Base-by-base conservation (phyloP, 2,113 vertebrate species). In the Stomatorhinus ivindoensis region DNA sequence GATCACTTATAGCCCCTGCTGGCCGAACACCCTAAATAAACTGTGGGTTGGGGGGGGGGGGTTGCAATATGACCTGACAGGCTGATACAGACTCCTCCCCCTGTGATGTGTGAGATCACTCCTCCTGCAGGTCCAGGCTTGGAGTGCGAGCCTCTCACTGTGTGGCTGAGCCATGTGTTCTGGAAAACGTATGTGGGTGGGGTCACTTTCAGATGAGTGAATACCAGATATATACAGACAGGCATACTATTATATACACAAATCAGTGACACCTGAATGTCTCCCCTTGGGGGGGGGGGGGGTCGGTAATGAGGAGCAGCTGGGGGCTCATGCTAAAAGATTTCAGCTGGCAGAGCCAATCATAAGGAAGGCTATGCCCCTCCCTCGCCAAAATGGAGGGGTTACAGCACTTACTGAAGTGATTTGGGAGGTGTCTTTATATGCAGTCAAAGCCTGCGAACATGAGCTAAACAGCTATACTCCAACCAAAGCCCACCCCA, bases 171-270 rank as follows among this genome's bases (percentile, higher is more conserved):
- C 4, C 46, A 17, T 15, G 31, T 17, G 42, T 89, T 84, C 51
- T 7, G 8, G 42, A 13, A 84, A n/a, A 31, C 19, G n/a, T 11
- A 6, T 61, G 44, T 47, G 21, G 17, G 82, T 47, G 11, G 17
- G 47, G 6, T 3, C 82, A 84, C 21, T 89, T 88, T 86, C 35
- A 55, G 46, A 89, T 55, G 76, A 87, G 24, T 46, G 48, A 48
- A 42, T 11, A 85, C 87, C 80, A 91, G 88, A 90, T 92, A 92
- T 92, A 91, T 92, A 93, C 92, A 93, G 73, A 92, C 90, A 91
- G 91, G 89, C 86, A 90, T 88, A 91, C 89, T 90, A 92, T 88
- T 93, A 94, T 93, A 92, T 92, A 93, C 92, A 93, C 61, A 92
- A 89, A 89, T 87, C 85, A 92, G 88, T 89, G 91, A 92, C 61